A percentile compares a stretch with the other conserved stretches of the same genome.
phyloP scores from a whole-genome alignment of 2,797 vertebrate genomes.

The Manis pentadactyla region DNA sequence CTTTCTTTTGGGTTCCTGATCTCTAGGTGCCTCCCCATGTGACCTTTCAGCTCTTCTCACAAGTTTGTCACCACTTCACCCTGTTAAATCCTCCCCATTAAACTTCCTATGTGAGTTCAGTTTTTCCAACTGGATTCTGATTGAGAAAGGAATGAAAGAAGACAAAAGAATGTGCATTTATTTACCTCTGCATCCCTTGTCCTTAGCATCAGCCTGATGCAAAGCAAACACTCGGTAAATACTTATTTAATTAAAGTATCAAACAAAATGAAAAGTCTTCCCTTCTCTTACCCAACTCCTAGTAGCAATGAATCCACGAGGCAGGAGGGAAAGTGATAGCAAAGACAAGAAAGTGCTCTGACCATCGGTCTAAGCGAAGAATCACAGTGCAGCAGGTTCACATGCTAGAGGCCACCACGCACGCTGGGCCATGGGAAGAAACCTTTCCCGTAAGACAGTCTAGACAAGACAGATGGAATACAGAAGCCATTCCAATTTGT shows the following conservation, averaged over 20 bases:
- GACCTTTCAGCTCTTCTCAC: not conserved
- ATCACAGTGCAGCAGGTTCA: not conserved
- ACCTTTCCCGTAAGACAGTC: conserved; percentile 72
- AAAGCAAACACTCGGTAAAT: not conserved
- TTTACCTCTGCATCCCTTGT: not conserved
- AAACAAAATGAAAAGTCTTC: not conserved
- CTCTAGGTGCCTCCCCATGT: not conserved
- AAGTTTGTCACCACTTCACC: not conserved
- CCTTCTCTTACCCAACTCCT: not conserved
- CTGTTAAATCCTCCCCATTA: not conserved
- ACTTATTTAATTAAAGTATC: not conserved
- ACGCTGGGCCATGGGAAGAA: conserved; percentile 33
- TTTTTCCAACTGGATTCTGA: not conserved
- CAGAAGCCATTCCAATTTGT: conserved; percentile 81
- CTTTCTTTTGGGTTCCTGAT: not conserved
- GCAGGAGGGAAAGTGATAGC: not conserved
- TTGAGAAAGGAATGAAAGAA: not conserved
- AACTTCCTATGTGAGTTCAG: not conserved
- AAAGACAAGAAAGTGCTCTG: not conserved
- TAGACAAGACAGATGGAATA: conserved; percentile 72
- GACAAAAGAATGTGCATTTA: not conserved
- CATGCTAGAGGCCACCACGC: not conserved
- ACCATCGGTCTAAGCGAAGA: not conserved
- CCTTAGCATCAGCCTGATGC: not conserved
- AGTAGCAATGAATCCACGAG: not conserved